Percentiles rank a stretch among this genome's conserved stretches.
These are phyloP conservation scores for Scomberomorus guttatus DNA, from an alignment of 2,797 vertebrate genomes.

Conservation along the genomic window DNA sequence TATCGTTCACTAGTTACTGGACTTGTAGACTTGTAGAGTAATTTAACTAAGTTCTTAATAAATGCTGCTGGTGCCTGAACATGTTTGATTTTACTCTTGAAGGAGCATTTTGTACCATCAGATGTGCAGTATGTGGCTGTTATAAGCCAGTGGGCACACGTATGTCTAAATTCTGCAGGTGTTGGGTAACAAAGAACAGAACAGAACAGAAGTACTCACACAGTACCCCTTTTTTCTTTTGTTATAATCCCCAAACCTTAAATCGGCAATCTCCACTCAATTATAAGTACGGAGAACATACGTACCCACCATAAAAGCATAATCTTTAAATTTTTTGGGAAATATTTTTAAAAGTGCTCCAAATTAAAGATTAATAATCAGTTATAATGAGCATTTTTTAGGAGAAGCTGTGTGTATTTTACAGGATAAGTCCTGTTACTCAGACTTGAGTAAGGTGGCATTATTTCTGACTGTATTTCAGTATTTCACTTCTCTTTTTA, in stretches of 20 bases:
- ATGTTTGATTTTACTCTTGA: not conserved
- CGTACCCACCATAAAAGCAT: too few species aligned
- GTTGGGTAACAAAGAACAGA: too few species aligned
- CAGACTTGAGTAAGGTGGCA: not conserved
- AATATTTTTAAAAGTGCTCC: not conserved
- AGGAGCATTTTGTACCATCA: not conserved
- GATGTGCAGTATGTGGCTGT: too few species aligned
- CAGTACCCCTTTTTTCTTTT: too few species aligned
- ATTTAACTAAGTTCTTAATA: not conserved
- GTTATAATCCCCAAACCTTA: too few species aligned
- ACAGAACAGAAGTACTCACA: too few species aligned
- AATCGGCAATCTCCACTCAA: too few species aligned
- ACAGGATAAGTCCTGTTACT: not conserved
- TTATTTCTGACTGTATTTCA: constrained; percentile 17
- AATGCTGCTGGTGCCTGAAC: not conserved
- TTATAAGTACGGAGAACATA: too few species aligned
- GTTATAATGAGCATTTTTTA: not conserved
- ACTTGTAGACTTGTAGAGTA: not conserved
- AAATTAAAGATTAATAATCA: not conserved
- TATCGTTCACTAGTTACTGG: too few species aligned
- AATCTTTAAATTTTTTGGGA: too few species aligned
- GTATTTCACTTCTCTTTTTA: not conserved
- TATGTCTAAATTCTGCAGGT: too few species aligned
- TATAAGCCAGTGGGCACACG: too few species aligned
- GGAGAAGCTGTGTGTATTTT: not conserved